Base-by-base conservation (phyloP, 2,113 vertebrate species). In the Ictalurus punctatus region DNA sequence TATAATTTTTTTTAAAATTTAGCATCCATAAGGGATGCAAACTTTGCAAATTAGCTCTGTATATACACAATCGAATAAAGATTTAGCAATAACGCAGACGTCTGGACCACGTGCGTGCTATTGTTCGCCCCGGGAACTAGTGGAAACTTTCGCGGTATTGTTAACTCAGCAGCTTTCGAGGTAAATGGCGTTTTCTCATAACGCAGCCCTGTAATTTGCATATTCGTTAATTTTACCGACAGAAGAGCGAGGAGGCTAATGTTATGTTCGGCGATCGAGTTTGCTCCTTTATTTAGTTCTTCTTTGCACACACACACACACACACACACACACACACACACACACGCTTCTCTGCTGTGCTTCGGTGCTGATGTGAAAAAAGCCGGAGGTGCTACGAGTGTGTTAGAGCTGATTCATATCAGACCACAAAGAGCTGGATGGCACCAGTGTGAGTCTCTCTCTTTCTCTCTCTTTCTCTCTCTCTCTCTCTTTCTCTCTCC, bases 381-480 rank as follows among this genome's bases (percentile, higher is more conserved):
- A 74, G 82, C 40, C 10, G 17, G 83, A 19, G 91, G 90, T 89
- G 84, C 83, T 90, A 88, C 85, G 87, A 90, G 89, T 71, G 92
- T 86, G 88, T 87, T 88, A 92, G 89, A 88, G 92, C 94, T 94
- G 90, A 92, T 94, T 94, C 92, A 91, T 91, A 92, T 95, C 93
- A 93, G 93, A 94, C 93, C 93, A 94, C 93, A 93, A 91, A 93
- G 93, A 93, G 83, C 92, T 91, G 79, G 93, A 92, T 91, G 92
- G 93, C 93, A 88, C 87, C 0, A 87, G 21, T 30, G 37, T 65
- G 23, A 34, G 14, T 40, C 10, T 69, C 56, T 67, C 4, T 84
- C 56, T 67, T 52, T 67, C 76, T 83, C 44, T 83, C 71, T 89
- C 69, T 61, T 74, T 54, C 9, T 84, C 88, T 90, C 88, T 93